Evolutionary conservation across 2,888 invertebrate species (phyloP), one percentile per base, ranked within the genome.

Genomic region (Prosopocoilus inquinatus): DNA sequence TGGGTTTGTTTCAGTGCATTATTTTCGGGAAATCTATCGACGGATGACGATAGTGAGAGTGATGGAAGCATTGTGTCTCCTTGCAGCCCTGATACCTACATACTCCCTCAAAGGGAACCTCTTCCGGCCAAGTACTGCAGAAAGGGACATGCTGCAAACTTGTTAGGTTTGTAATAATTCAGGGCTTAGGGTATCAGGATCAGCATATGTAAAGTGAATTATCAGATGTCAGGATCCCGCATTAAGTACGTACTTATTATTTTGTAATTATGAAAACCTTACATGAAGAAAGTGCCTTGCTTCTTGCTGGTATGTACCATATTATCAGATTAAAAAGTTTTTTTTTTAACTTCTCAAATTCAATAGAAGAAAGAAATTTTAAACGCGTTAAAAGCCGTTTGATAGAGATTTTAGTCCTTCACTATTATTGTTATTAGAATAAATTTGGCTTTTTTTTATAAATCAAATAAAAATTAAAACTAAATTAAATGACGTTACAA

Each of bases 1-100:
- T 9, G 12, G 11, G 20, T 8, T 20, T 9, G 9, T 77, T 77
- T 5, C 77, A 88, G 88, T 70, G 88, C 88, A 0, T 77, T 88
- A 53, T 88, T 86, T 76, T 85, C 87, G 70, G 79, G 59, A 70
- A 80, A 67, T 53, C 71, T 74, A 52, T 72, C 73, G 3, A 72
- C 73, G 12, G 78, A 78, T 57, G 78, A 78, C 20, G 78, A 78
- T 50, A 78, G 77, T 61, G 82, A 82, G 66, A 77, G 79, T 53
- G 81, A 82, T 53, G 77, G 77, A 59, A 77, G 78, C 60, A 73
- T 75, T 45, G 72, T 77, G 28, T 79, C 79, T 11, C 79, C 79
- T 4, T 76, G 78, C 65, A 78, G 78, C 61, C 78, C 79, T 13
- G 78, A 77, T 56, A 72, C 67, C 38, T 69, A 67, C 60, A 64